Evolutionary conservation across 1,140 invertebrate genomes (phyloP).

Genomic region (Drosophila athabasca): DNA sequence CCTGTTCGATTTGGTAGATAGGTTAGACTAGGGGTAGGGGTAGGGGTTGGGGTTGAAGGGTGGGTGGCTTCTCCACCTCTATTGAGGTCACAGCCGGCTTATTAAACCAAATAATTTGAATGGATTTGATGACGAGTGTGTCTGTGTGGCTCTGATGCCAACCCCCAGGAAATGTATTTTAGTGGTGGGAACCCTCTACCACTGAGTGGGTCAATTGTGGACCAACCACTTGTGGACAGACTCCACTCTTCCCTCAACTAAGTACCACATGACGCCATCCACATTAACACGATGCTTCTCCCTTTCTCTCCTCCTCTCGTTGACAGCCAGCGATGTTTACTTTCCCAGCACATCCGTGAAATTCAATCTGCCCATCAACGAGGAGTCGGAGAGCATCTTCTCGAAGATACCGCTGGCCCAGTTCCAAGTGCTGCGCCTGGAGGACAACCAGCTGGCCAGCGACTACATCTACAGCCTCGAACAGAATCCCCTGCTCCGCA

Average conservation of each 20-base stretch:
- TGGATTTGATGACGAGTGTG: constrained; percentile 55
- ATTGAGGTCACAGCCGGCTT: constrained; percentile 70
- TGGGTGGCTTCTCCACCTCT: constrained; percentile 9
- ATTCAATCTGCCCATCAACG: constrained; percentile 77
- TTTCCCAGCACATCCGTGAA: constrained; percentile 76
- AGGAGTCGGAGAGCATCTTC: constrained; percentile 80
- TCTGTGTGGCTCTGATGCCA: constrained; percentile 20
- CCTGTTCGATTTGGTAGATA: neutral
- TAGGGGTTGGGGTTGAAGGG: neutral
- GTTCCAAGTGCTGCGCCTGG: constrained; percentile 70
- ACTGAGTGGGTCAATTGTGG: constrained; percentile 40
- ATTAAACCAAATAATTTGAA: constrained; percentile 74
- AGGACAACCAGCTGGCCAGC: constrained; percentile 55
- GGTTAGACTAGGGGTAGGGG: neutral
- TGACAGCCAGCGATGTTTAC: constrained; percentile 75
- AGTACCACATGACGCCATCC: constrained; percentile 39
- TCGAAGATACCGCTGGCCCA: constrained; percentile 80
- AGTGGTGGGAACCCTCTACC: neutral
- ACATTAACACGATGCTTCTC: constrained; percentile 18
- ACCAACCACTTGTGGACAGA: constrained; percentile 43
- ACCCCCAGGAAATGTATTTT: constrained; percentile 10
- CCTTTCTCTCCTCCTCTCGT: constrained; percentile 1
- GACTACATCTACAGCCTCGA: constrained; percentile 79
- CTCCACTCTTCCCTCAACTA: neutral
- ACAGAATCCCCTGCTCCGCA: constrained; percentile 60